Base-by-base conservation (phyloP, 2,888 invertebrate genomes). In the Cacoxenus indagator region DNA sequence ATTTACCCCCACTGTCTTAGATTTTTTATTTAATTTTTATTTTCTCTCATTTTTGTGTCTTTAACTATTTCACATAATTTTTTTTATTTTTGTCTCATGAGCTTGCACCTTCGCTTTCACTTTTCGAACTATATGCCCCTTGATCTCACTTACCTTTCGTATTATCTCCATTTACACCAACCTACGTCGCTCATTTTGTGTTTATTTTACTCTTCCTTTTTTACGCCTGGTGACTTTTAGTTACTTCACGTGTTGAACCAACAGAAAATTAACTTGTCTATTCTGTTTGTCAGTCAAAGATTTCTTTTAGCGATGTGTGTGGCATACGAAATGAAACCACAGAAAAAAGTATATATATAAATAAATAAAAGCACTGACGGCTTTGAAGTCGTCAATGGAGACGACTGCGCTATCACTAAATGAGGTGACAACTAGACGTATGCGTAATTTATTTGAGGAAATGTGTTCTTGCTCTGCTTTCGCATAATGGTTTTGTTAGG, bases 201-300 rank as follows among this genome's bases (percentile, higher is more conserved):
- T 22, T 51, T 8, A 22, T 22, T 22, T 51, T 43, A n/a, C 14
- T 4, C 22, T 51, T 51, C 17, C 22, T 51, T 22, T 9, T 22
- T 51, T 22, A 51, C 17, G 31, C 31, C 5, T 48, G 4, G 4
- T 51, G 17, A 9, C 22, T 51, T 22, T n/a, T n/a, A n/a, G 22
- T 22, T 51, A 6, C 9, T 9, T 37, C 19, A 51, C 51, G 26
- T 17, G 14, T 71, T 68, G 70, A 82, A 78, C 81, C 80, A 82
- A 80, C 82, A 82, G 82, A 82, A 82, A 82, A 82, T 82, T 82
- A 78, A 80, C 78, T 82, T 80, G 80, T 80, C 73, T 75, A 71
- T 61, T 46, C 67, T 78, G 71, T 72, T 73, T 71, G 78, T 66
- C 74, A 55, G 19, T 55, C 26, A 55, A 55, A 55, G 26, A 55